A percentile compares a stretch with the other conserved stretches of the same genome.
Conservation (phyloP, 53 echinoderm and acorn worm genomes). For the Crossaster papposus region DNA sequence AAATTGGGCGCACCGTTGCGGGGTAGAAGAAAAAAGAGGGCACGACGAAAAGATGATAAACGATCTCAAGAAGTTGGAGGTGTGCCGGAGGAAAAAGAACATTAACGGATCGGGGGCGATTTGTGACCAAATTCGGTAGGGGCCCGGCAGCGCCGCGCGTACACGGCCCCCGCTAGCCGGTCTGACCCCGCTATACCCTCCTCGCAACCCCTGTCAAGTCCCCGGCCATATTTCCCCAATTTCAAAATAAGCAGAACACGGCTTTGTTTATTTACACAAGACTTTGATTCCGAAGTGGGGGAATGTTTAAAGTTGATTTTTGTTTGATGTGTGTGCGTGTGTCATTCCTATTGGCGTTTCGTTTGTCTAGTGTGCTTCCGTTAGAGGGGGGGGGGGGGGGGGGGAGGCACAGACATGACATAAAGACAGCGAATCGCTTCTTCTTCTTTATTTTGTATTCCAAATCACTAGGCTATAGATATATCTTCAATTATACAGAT, state of each 20-base stretch:
- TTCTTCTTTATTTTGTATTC: neutral
- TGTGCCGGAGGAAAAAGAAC: neutral
- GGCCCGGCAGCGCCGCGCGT: no score
- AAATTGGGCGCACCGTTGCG: neutral
- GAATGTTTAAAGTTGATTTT: constrained; percentile 51
- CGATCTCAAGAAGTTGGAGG: constrained; percentile 4
- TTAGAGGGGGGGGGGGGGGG: neutral
- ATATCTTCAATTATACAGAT: neutral
- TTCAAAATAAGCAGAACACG: constrained; percentile 63
- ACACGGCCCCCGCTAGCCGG: neutral
- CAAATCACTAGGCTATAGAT: neutral
- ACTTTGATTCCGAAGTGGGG: constrained; percentile 31
- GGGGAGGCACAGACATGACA: no score
- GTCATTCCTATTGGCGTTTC: neutral
- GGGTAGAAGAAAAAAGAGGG: neutral
- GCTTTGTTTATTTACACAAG: constrained; percentile 53
- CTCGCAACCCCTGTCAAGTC: constrained; percentile 54
- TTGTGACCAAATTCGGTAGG: constrained; percentile 60
- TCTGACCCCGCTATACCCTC: constrained; percentile 11
- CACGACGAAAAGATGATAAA: neutral
- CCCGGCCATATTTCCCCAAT: constrained; percentile 53
- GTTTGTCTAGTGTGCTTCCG: constrained; percentile 45
- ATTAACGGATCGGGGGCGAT: neutral
- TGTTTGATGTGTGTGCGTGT: neutral
- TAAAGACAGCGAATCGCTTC: no score